Conservation (phyloP, 1,140 invertebrate species). For the Schlechtendalia chinensis region DNA sequence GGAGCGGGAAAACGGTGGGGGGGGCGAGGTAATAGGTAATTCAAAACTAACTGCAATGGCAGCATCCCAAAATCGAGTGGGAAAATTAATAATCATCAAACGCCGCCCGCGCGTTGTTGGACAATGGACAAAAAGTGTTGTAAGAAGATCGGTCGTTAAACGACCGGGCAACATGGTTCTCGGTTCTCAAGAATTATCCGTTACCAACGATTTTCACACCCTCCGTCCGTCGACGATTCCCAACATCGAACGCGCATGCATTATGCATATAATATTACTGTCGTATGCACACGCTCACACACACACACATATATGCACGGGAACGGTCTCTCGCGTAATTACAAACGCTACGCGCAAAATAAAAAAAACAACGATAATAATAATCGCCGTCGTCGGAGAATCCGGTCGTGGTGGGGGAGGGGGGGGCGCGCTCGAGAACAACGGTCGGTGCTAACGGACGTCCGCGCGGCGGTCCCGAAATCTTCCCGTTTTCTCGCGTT, state of each 20-base stretch:
- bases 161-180: neutral
- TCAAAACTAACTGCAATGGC: slow-evolving; percentile 13
- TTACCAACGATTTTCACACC: slow-evolving; percentile 33
- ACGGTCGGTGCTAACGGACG: slow-evolving; percentile 22
- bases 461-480: slow-evolving; percentile 11
- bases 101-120: neutral
- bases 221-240: slow-evolving; percentile 10
- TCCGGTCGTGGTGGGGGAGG: neutral
- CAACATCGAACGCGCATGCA: neutral
- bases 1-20: neutral
- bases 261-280: slow-evolving; percentile 7
- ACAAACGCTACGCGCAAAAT: neutral
- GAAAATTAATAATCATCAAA: slow-evolving; percentile 31
- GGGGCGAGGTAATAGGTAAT: neutral
- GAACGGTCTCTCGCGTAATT: slow-evolving; percentile 10
- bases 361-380: neutral
- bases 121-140: slow-evolving; percentile 13
- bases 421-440: slow-evolving; percentile 19
- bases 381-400: neutral
- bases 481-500: neutral
- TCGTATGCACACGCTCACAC: no score
- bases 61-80: slow-evolving; percentile 14
- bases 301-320: no score
- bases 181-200: slow-evolving; percentile 21
- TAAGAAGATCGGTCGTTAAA: slow-evolving; percentile 27